A percentile compares a stretch with the other conserved stretches of the same genome.
These are phyloP conservation scores for Drosophila recens DNA, from an alignment of 2,888 invertebrate genomes.

Conservation along the genomic window DNA sequence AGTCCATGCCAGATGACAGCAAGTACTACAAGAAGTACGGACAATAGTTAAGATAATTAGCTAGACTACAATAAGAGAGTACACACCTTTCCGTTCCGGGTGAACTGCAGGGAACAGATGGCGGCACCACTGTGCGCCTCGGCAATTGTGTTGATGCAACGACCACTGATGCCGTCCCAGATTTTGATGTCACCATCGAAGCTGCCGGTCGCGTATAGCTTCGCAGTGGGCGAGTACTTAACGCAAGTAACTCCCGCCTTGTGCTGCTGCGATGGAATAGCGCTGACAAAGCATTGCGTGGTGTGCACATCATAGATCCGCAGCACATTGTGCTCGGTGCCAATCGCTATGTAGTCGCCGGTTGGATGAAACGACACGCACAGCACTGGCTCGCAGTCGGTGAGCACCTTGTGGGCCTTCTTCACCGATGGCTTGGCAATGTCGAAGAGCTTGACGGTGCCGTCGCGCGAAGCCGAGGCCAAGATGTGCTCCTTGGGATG, in stretches of 20 bases:
- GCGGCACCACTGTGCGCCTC: constrained; percentile 98
- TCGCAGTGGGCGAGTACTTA: constrained; percentile 87
- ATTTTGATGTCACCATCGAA: constrained; percentile 97
- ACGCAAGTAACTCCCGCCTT: constrained; percentile 91
- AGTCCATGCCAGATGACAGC: constrained; percentile 97
- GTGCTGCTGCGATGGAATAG: constrained; percentile 94
- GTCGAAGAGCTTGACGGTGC: constrained; percentile 98
- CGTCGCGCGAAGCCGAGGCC: constrained; percentile 97
- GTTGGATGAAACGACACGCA: constrained; percentile 97
- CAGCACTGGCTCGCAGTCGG: constrained; percentile 95
- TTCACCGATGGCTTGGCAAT: constrained; percentile 99
- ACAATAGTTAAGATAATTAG: not conserved
- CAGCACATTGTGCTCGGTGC: constrained; percentile 95
- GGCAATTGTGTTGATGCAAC: constrained; percentile 96
- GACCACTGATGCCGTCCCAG: constrained; percentile 97
- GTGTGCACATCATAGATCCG: constrained; percentile 98
- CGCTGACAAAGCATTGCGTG: constrained; percentile 97
- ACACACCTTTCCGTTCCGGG: constrained; percentile 96
- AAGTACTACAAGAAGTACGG: constrained; percentile 89
- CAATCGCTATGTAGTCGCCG: constrained; percentile 97
- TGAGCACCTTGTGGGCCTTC: constrained; percentile 98
- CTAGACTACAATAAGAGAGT: not conserved
- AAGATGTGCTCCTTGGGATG: constrained; percentile 98
- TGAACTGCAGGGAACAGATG: constrained; percentile 97
- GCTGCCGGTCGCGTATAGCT: constrained; percentile 92